Conservation (phyloP, 2,797 vertebrate genomes). For the Amazonetta brasiliensis region DNA sequence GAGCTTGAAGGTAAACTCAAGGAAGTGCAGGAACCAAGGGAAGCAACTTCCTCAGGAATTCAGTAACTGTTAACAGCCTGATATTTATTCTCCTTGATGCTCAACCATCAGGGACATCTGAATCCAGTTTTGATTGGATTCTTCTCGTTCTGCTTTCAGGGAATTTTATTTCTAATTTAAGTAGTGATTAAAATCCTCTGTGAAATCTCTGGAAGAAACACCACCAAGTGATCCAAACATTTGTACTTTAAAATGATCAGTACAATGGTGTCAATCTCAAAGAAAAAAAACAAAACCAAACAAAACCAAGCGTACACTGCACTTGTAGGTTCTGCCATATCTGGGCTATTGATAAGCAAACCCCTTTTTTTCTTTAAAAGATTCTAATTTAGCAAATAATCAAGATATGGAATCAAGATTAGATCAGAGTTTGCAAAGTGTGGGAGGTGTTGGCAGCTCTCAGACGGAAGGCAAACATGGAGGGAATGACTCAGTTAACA, state of each 20-base stretch:
- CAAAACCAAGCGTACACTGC: not conserved
- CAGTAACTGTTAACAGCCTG: not conserved
- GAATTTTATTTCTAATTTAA: not conserved
- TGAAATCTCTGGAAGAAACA: not conserved
- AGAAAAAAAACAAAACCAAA: not conserved
- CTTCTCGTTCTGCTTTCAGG: not conserved
- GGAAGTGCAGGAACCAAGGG: not conserved
- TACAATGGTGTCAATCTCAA: not conserved
- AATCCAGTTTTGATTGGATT: not conserved
- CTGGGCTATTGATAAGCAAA: not conserved
- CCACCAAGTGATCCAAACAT: not conserved
- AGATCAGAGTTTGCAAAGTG: not conserved
- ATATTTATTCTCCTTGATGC: not conserved
- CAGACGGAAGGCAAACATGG: not conserved
- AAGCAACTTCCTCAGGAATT: not conserved
- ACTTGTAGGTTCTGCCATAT: not conserved
- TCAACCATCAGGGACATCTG: not conserved
- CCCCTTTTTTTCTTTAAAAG: not conserved
- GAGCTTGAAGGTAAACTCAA: not conserved
- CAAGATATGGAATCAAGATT: not conserved
- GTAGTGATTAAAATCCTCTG: not conserved
- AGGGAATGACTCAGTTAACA: constrained; percentile 32
- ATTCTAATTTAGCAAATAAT: not conserved
- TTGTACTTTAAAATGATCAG: not conserved
- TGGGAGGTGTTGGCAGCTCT: constrained; percentile 2